Base-by-base conservation (phyloP, 1,140 invertebrate species). In the Leucophenga varia region DNA sequence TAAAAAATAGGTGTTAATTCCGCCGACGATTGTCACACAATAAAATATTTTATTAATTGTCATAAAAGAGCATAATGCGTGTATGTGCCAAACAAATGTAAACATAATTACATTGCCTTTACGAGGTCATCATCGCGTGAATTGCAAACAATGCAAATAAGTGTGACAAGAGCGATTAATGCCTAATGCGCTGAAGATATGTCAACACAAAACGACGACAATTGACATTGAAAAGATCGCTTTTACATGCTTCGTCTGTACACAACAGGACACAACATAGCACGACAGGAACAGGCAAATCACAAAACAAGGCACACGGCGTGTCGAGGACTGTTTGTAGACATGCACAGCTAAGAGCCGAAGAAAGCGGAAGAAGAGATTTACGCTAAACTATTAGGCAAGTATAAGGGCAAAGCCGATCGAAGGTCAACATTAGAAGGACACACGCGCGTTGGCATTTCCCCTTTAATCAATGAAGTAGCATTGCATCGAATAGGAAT, bases 121-220 rank as follows among this genome's bases (percentile, higher is more conserved):
- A 64, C 57, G 52, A 61, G 52, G 52, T 56, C 55, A 57, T 61
- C 53, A 61, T 65, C 60, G n/a, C n/a, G 58, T 55, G 39, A 40
- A 55, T 38, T 46, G 47, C 25, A 45, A 41, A 68, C 64, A 67
- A 68, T 67, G 59, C 59, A 49, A 63, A 67, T 67, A 67, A 67
- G 63, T 67, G 63, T 67, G 63, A 67, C 63, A 59, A 56, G 49
- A 68, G 64, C 63, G 53, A 67, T 67, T 67, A 67, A 35, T 44
- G 55, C 54, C 55, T 43, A 49, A 57, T 57, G 56, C 49, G 43
- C 56, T 37, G 56, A 52, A 54, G 43, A 56, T 50, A 63, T 67
- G 59, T 67, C 63, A 67, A 67, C 59, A 65, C 39, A 59, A 36
- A 46, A 31, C 34, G 43, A 52, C 55, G 59, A 49, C 60, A 56